Percentiles rank a stretch among this genome's conserved stretches.
Conservation (phyloP, 2,888 invertebrate species). For the Chouioia cunea region DNA sequence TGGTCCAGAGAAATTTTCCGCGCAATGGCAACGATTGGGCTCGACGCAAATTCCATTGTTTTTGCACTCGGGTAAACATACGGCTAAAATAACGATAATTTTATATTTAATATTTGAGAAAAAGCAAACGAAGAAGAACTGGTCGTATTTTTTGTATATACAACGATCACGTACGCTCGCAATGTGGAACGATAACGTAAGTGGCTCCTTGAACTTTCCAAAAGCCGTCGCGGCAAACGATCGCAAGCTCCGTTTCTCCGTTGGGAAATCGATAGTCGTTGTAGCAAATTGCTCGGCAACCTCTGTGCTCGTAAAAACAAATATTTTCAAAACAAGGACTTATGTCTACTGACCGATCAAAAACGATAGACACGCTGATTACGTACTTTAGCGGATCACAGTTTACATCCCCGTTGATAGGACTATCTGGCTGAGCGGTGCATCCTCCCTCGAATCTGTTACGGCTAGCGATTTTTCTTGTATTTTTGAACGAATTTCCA, state of each 20-base stretch:
- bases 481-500: too few relatives aligned
- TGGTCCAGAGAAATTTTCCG: constrained; percentile 78
- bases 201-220: constrained; percentile 70
- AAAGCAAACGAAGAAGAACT: constrained; percentile 41
- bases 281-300: constrained; percentile 71
- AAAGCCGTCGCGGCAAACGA: constrained; percentile 69
- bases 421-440: constrained; percentile 46
- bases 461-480: too few relatives aligned
- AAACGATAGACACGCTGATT: too few relatives aligned
- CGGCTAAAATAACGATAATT: constrained; percentile 71
- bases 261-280: constrained; percentile 71
- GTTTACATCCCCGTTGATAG: constrained; percentile 54
- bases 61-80: constrained; percentile 81
- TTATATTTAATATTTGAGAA: too few relatives aligned
- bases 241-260: constrained; percentile 68
- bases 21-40: constrained; percentile 83
- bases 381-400: constrained; percentile 51
- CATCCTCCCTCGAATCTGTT: constrained; percentile 51
- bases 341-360: too few relatives aligned
- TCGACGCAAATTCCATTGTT: constrained; percentile 85
- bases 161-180: constrained; percentile 72
- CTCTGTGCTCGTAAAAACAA: constrained; percentile 58
- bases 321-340: too few relatives aligned
- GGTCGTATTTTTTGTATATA: constrained; percentile 10
- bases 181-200: constrained; percentile 71